phyloP scores from a whole-genome alignment of 2,113 vertebrate genomes.

The Thamnaconus septentrionalis region DNA sequence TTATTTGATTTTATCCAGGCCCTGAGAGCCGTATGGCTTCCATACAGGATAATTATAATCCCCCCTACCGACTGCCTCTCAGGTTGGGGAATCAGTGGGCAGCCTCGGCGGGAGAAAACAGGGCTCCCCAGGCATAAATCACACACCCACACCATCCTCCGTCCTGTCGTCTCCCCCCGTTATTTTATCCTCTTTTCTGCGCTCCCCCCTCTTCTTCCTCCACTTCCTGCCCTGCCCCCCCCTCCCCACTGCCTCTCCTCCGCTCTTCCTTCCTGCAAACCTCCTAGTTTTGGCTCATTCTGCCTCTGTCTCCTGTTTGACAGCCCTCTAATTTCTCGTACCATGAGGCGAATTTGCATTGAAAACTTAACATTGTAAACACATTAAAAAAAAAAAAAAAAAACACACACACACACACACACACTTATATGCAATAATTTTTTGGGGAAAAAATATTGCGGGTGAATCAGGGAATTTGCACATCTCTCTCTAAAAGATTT shows the following conservation, averaged over 20 bases:
- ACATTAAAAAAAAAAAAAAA: no score
- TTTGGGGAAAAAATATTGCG: no score
- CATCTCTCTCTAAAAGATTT: no score
- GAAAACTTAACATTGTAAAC: no score
- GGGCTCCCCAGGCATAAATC: conserved; percentile 62
- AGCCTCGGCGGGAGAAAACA: conserved; percentile 37
- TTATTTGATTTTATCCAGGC: no score
- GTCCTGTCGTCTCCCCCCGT: conserved; percentile 8
- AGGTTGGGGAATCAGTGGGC: conserved; percentile 51
- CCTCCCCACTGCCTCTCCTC: conserved; percentile 17
- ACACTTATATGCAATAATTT: no score
- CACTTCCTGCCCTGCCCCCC: background rate
- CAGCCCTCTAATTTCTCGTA: conserved; percentile 7
- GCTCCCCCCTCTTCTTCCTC: conserved; percentile 1
- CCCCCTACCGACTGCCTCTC: conserved; percentile 17
- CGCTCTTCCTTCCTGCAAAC: conserved; percentile 31
- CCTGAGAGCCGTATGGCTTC: conserved; percentile 1
- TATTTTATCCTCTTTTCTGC: conserved; percentile 19
- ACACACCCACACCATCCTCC: conserved; percentile 41
- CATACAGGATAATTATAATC: conserved; percentile 28
- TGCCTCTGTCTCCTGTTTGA: conserved; percentile 12
- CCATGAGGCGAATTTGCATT: background rate
- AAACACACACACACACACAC: no score
- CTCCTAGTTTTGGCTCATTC: conserved; percentile 12
- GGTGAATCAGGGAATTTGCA: no score